phyloP scores from a whole-genome alignment of 1,140 invertebrate species.

The Tigriopus japonicus region DNA sequence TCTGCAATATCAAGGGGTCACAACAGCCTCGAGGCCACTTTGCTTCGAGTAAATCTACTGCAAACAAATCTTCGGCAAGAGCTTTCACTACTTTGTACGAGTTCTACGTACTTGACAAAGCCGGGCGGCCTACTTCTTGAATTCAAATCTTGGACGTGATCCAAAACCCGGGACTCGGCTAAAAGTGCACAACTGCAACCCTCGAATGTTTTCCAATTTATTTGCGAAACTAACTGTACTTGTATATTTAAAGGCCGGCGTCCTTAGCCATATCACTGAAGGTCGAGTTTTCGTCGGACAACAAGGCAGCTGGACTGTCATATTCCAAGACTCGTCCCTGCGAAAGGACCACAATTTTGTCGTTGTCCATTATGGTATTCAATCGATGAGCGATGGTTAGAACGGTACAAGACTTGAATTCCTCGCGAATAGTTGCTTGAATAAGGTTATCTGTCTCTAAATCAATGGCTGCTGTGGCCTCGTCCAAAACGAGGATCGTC shows the following conservation, averaged over 20 bases:
- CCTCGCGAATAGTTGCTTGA: slow-evolving; percentile 62
- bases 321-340: slow-evolving; percentile 63
- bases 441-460: slow-evolving; percentile 80
- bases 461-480: slow-evolving; percentile 32
- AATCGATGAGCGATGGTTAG: slow-evolving; percentile 85
- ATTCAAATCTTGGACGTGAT: too few species aligned
- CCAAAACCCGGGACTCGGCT: too few species aligned
- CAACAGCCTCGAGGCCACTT: too few species aligned
- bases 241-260: slow-evolving; percentile 36
- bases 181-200: too few species aligned
- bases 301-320: slow-evolving; percentile 48
- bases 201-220: too few species aligned
- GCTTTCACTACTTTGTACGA: too few species aligned
- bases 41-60: too few species aligned
- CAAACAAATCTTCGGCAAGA: too few species aligned
- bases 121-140: too few species aligned
- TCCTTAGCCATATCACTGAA: slow-evolving; percentile 88
- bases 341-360: slow-evolving; percentile 73
- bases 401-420: slow-evolving; percentile 73
- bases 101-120: too few species aligned
- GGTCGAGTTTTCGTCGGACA: slow-evolving; percentile 51
- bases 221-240: too few species aligned
- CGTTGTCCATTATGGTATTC: slow-evolving; percentile 74
- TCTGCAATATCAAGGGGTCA: too few species aligned
- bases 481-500: slow-evolving; percentile 26